Base-by-base conservation (phyloP, 2,888 invertebrate species). In the Polia nebulosa region DNA sequence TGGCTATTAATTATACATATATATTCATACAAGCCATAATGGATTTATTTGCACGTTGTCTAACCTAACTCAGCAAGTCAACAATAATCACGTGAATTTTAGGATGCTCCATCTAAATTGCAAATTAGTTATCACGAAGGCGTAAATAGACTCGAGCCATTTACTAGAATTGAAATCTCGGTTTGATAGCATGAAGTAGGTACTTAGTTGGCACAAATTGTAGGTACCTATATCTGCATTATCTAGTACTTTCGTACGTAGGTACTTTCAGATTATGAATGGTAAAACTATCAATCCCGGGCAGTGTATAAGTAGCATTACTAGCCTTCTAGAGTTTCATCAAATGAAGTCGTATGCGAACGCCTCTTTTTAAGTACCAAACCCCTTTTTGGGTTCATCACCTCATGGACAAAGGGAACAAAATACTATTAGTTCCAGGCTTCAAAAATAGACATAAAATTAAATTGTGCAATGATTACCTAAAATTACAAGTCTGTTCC, bases 31-130 rank as follows among this genome's bases (percentile, higher is more conserved):
- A 62, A 52, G 52, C 17, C 15, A 8, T 57, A 56, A 22, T 29
- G 3, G 36, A 66, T 52, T 65, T 52, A 39, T 71, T 71, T 44
- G 75, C 66, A 65, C 74, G 25, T 52, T 73, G 29, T 44, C 36
- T 36, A 55, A 34, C 25, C 34, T 63, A 64, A 56, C n/a, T 9
- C 5, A 13, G 5, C 15, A 51, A 7, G 17, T 64, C 34, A 41
- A 53, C 32, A 62, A 15, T 36, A 17, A 51, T 44, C 25, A 15
- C 20, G 55, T 41, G 44, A 45, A 44, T 44, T 64, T 73, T 22
- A 17, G 44, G 8, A 44, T 15, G 9, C 22, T 27, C 7, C 2
- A 20, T 56, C 7, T 39, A 44, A 63, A 63, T 56, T 39, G 74
- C 11, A 39, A 71, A 74, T 45, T 39, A 57, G 56, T 71, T 52